Conservation (phyloP, 2,113 vertebrate species). For the Elachura formosa region DNA sequence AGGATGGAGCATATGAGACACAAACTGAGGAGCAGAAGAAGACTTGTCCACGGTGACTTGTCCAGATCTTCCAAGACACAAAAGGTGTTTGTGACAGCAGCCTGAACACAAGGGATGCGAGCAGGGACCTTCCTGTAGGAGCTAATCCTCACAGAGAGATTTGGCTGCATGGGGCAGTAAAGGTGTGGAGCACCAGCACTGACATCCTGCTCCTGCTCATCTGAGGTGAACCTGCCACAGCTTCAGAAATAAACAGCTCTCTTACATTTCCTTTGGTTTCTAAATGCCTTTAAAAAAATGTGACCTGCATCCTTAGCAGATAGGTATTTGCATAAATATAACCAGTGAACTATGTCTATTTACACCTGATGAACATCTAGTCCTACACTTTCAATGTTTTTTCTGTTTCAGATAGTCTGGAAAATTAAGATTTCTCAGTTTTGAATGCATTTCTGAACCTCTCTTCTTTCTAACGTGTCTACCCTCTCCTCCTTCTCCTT, state of each 20-base stretch:
- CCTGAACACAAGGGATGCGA: fast-evolving
- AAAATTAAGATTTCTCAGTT: slow-evolving; percentile 48
- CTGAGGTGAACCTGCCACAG: neutral
- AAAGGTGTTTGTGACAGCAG: neutral
- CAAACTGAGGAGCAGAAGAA: neutral
- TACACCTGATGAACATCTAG: neutral
- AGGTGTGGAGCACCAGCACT: neutral
- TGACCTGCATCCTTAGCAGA: neutral
- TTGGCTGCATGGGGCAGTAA: fast-evolving
- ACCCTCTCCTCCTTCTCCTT: neutral
- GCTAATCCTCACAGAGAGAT: neutral
- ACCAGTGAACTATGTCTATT: neutral
- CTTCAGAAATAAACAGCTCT: neutral
- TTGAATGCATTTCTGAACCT: slow-evolving; percentile 1
- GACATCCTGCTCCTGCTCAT: neutral
- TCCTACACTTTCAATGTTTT: neutral
- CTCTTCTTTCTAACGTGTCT: neutral
- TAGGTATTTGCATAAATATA: neutral
- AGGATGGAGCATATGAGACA: fast-evolving
- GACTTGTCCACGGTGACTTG: fast-evolving
- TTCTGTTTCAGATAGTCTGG: neutral
- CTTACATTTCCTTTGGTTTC: neutral
- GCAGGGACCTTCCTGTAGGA: neutral
- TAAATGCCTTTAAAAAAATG: neutral
- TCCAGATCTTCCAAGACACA: neutral